Conservation (phyloP, 2,113 vertebrate species). For the Falco punctatus region DNA sequence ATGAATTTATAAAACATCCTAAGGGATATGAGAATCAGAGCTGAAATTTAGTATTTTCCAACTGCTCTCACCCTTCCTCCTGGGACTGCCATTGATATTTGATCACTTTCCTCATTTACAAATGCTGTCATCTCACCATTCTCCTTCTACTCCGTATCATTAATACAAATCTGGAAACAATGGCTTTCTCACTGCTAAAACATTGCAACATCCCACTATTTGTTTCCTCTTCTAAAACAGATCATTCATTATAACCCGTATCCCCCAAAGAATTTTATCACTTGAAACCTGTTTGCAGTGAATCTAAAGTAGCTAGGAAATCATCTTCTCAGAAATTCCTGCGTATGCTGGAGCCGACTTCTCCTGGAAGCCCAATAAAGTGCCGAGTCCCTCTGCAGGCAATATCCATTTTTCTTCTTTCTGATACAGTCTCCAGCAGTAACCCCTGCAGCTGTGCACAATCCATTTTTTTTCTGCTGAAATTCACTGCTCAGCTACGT, state of each 20-base stretch:
- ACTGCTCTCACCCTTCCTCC: slow-evolving; percentile 34
- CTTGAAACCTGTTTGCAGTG: slow-evolving; percentile 64
- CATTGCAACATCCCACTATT: slow-evolving; percentile 57
- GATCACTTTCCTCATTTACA: slow-evolving; percentile 56
- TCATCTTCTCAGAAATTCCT: slow-evolving; percentile 51
- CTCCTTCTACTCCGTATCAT: slow-evolving; percentile 25
- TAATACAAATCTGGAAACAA: slow-evolving; percentile 69
- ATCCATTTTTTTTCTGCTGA: background rate
- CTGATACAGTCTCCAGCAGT: slow-evolving; percentile 47
- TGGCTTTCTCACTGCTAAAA: slow-evolving; percentile 43
- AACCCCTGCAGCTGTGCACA: slow-evolving; percentile 24
- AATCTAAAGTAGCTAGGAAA: slow-evolving; percentile 61
- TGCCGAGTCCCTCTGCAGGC: slow-evolving; percentile 52
- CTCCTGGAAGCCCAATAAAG: slow-evolving; percentile 60
- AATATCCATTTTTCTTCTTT: slow-evolving; percentile 58
- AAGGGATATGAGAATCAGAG: background rate
- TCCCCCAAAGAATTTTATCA: slow-evolving; percentile 71
- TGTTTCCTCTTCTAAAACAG: slow-evolving; percentile 51
- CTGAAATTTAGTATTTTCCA: slow-evolving; percentile 46
- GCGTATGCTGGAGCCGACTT: background rate
- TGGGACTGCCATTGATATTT: slow-evolving; percentile 35
- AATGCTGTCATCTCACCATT: slow-evolving; percentile 5
- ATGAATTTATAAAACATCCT: background rate
- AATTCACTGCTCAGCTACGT: slow-evolving; percentile 21
- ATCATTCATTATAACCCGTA: slow-evolving; percentile 59